A percentile compares a stretch with the other conserved stretches of the same genome.
phyloP scores from a whole-genome alignment of 2,888 invertebrate genomes.

The Ferrisia virgata region DNA sequence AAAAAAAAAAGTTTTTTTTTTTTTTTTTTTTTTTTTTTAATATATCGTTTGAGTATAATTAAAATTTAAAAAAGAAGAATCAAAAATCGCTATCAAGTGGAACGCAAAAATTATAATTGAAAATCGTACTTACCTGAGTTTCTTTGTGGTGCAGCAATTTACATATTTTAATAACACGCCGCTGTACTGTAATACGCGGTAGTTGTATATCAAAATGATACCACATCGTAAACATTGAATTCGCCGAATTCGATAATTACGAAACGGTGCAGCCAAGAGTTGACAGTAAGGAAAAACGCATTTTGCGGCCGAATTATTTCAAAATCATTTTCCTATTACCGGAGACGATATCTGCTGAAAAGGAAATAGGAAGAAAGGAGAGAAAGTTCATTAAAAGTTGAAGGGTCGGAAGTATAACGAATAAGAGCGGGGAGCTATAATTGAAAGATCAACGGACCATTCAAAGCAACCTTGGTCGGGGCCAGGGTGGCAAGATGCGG shows the following conservation, averaged over 20 bases:
- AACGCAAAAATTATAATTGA: slow-evolving; percentile 16
- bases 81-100: slow-evolving; percentile 14
- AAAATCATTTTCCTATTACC: slow-evolving; percentile 38
- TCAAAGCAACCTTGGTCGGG: slow-evolving; percentile 37
- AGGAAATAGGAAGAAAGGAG: slow-evolving; percentile 43
- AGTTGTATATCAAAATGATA: slow-evolving; percentile 3
- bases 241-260: not conserved
- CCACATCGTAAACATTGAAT: not conserved
- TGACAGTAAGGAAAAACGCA: slow-evolving; percentile 39
- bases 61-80: not conserved
- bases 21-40: too few relatives aligned
- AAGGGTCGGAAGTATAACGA: slow-evolving; percentile 40
- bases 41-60: not conserved
- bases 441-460: slow-evolving; percentile 44
- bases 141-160: slow-evolving; percentile 12
- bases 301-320: slow-evolving; percentile 42
- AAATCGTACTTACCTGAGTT: slow-evolving; percentile 14
- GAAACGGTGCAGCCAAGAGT: not conserved
- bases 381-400: slow-evolving; percentile 42
- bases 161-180: slow-evolving; percentile 23
- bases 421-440: slow-evolving; percentile 29
- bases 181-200: too few relatives aligned
- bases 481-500: slow-evolving; percentile 35
- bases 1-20: not conserved
- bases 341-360: slow-evolving; percentile 35